These are phyloP conservation scores for Drosophila kanapiae DNA, from an alignment of 1,140 invertebrate genomes.

Conservation along the genomic window DNA sequence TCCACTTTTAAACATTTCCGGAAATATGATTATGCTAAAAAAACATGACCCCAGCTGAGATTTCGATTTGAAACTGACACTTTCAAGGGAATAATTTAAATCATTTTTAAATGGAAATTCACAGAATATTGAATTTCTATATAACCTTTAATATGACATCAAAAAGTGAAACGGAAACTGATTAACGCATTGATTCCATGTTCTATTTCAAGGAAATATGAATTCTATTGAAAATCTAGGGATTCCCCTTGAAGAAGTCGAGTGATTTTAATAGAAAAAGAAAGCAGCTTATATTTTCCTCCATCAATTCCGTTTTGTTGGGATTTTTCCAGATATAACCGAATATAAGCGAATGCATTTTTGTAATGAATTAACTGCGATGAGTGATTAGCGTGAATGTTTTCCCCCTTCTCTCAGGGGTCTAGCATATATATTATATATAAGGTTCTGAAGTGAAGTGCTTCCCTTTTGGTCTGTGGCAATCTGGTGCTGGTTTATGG, in stretches of 20 bases:
- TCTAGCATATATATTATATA: slow-evolving; percentile 2
- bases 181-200: neutral
- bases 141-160: neutral
- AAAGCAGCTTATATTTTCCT: neutral
- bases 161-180: neutral
- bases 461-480: slow-evolving; percentile 29
- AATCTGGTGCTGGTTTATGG: slow-evolving; percentile 61
- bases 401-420: neutral
- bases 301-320: neutral
- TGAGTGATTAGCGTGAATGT: slow-evolving; percentile 18
- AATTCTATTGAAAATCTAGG: neutral
- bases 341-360: slow-evolving; percentile 34
- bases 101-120: neutral
- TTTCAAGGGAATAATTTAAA: too few relatives aligned
- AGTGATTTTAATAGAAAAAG: neutral
- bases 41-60: too few relatives aligned
- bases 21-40: too few relatives aligned
- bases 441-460: slow-evolving; percentile 15
- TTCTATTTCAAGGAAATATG: neutral
- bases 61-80: neutral
- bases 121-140: neutral
- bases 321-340: slow-evolving; percentile 5
- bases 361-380: slow-evolving; percentile 14
- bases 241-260: too few relatives aligned
- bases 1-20: too few relatives aligned